Conservation (phyloP, 2,888 invertebrate genomes). For the Tenthredo mesomela region DNA sequence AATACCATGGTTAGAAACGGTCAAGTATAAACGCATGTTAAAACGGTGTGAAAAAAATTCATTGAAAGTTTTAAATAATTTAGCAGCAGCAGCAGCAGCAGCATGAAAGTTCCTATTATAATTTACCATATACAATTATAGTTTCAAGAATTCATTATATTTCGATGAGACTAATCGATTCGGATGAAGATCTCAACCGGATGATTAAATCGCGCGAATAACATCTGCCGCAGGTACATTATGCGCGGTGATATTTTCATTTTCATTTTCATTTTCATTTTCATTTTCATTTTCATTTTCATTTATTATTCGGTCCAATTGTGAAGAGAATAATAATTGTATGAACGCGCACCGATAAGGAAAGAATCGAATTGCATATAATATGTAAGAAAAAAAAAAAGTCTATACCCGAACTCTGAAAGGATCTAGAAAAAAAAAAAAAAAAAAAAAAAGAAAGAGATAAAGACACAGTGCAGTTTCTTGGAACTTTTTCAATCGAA, state of each 20-base stretch:
- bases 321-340: neutral
- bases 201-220: neutral
- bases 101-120: neutral
- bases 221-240: too few relatives aligned
- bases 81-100: neutral
- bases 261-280: too few relatives aligned
- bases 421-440: neutral
- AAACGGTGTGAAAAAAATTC: neutral
- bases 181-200: neutral
- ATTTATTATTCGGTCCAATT: too few relatives aligned
- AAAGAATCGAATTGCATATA: neutral
- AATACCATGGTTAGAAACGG: neutral
- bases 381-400: neutral
- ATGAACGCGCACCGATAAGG: neutral
- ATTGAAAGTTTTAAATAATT: neutral
- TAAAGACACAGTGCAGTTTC: neutral
- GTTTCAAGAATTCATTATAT: neutral
- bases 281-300: too few relatives aligned
- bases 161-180: neutral
- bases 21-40: neutral
- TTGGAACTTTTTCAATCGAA: neutral
- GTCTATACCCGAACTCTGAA: neutral
- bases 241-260: too few relatives aligned
- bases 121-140: neutral
- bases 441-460: neutral